These are phyloP conservation scores for Dichetophora obliterata DNA, from an alignment of 2,888 invertebrate species.

Conservation along the genomic window DNA sequence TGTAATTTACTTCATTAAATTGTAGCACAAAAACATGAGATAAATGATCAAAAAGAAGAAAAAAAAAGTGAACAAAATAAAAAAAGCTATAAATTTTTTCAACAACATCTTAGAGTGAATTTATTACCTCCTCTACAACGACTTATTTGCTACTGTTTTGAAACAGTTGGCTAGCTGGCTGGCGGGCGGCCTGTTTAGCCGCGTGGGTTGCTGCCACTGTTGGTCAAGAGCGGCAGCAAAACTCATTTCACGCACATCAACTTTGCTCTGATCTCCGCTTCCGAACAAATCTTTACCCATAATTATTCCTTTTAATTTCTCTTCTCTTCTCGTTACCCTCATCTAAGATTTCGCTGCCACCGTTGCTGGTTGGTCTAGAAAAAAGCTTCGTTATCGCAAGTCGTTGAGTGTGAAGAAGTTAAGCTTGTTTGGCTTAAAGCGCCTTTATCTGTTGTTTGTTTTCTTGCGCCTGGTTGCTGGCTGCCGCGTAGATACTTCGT, in stretches of 20 bases:
- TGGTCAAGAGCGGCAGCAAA: neutral
- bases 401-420: neutral
- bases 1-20: slow-evolving; percentile 35
- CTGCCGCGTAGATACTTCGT: neutral
- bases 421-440: neutral
- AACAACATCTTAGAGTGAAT: neutral
- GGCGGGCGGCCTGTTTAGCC: neutral
- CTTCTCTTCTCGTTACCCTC: neutral
- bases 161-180: neutral
- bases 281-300: neutral
- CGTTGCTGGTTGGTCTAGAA: neutral
- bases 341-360: too few species aligned
- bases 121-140: neutral
- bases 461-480: neutral
- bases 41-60: neutral
- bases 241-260: slow-evolving; percentile 27
- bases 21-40: neutral
- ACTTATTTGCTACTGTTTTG: neutral
- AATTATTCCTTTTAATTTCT: slow-evolving; percentile 8
- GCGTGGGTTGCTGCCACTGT: neutral
- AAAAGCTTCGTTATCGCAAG: neutral
- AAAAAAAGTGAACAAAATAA: neutral
- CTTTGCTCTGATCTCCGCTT: slow-evolving; percentile 16
- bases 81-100: slow-evolving; percentile 22
- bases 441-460: neutral